Conservation (phyloP, 2,797 vertebrate species). For the Melanotaenia maccullochi region DNA sequence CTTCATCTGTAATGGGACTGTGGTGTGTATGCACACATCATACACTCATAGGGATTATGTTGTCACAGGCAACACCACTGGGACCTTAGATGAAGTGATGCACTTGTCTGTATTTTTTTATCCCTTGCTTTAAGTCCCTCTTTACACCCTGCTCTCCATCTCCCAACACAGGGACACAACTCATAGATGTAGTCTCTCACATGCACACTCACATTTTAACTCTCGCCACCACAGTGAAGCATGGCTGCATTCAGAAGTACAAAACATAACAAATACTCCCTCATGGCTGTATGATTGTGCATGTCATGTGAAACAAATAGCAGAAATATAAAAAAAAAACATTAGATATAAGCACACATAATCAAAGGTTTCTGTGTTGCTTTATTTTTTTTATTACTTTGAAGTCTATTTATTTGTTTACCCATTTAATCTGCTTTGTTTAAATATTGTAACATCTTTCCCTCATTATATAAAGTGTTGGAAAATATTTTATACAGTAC, state of each 20-base stretch:
- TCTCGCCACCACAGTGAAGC: conserved; percentile 25
- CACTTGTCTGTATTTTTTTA: conserved; percentile 69
- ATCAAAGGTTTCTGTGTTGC: not conserved
- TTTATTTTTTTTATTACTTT: not conserved
- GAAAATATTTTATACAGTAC: not conserved
- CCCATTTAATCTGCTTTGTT: not conserved
- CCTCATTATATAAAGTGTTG: not conserved
- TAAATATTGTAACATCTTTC: not conserved
- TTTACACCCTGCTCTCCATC: conserved; percentile 51
- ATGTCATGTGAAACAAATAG: conserved; percentile 3
- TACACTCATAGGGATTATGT: conserved; percentile 70
- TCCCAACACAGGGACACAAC: conserved; percentile 45
- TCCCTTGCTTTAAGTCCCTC: conserved; percentile 57
- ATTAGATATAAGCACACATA: not conserved
- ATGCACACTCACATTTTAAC: conserved; percentile 22
- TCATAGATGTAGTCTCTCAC: conserved; percentile 42
- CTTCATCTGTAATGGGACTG: conserved; percentile 62
- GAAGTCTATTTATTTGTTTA: not conserved
- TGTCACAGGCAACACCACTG: conserved; percentile 66
- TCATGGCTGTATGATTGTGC: conserved; percentile 10
- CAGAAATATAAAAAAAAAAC: not conserved
- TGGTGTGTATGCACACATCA: conserved; percentile 18
- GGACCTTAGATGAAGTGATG: conserved; percentile 73
- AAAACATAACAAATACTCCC: conserved; percentile 38
- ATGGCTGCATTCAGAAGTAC: conserved; percentile 41